Conservation (phyloP, 2,113 vertebrate species). For the Pantherophis guttatus region DNA sequence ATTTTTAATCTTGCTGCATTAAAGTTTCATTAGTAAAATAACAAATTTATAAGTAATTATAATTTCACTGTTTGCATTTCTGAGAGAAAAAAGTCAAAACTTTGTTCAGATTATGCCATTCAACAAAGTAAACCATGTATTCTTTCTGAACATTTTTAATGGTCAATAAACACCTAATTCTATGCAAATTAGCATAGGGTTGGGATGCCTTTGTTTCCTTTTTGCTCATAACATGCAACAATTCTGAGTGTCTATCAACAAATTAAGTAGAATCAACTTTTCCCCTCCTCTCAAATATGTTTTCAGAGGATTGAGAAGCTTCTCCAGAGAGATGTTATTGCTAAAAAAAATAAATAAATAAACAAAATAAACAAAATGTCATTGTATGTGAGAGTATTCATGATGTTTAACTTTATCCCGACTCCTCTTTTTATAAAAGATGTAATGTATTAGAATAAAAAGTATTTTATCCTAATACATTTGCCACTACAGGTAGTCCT, state of each 20-base stretch:
- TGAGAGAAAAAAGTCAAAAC: constrained; percentile 37
- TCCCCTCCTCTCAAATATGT: not conserved
- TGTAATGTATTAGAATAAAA: not conserved
- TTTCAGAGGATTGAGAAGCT: not conserved
- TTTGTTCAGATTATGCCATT: constrained; percentile 38
- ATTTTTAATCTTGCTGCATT: constrained; percentile 70
- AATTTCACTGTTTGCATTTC: constrained; percentile 39
- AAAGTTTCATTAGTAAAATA: constrained; percentile 67
- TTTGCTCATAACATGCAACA: not conserved
- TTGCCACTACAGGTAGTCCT: not conserved
- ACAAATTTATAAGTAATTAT: constrained; percentile 52
- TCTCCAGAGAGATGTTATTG: not conserved
- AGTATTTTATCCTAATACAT: not conserved
- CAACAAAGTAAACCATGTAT: constrained; percentile 18
- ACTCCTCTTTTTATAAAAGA: not conserved
- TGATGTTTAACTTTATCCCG: not conserved
- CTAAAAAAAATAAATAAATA: not conserved
- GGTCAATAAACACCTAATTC: not conserved
- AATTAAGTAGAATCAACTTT: not conserved
- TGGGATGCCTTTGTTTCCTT: not conserved
- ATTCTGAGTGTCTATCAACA: not conserved
- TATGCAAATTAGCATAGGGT: not conserved
- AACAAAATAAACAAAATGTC: not conserved
- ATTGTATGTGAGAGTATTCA: not conserved
- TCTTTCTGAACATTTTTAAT: constrained; percentile 15